These are phyloP conservation scores for Andrena dorsata DNA, from an alignment of 2,888 invertebrate genomes.

Conservation along the genomic window DNA sequence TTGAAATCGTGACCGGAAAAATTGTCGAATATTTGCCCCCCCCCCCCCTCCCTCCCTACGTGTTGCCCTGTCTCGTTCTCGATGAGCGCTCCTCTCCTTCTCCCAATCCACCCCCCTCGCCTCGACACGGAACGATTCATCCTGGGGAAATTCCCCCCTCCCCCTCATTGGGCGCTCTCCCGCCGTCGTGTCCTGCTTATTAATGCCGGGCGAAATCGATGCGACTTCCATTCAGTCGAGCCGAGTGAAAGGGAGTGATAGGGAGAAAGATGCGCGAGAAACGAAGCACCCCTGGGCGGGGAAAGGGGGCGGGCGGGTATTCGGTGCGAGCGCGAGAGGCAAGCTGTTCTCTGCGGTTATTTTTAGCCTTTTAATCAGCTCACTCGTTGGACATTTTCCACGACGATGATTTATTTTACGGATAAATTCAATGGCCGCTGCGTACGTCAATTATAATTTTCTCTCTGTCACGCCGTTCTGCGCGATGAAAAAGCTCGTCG, in stretches of 20 bases:
- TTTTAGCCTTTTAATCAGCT: slow-evolving; percentile 9
- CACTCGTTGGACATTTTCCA: slow-evolving; percentile 9
- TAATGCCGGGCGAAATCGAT: slow-evolving; percentile 38
- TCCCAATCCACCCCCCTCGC: neutral
- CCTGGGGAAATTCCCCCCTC: slow-evolving; percentile 9
- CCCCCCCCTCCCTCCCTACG: neutral
- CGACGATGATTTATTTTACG: slow-evolving; percentile 42
- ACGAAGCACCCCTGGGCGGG: too few relatives aligned
- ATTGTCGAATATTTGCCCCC: slow-evolving; percentile 28
- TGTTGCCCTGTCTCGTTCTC: slow-evolving; percentile 4
- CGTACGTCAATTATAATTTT: slow-evolving; percentile 64
- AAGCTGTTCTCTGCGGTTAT: slow-evolving; percentile 14
- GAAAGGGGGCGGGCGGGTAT: neutral
- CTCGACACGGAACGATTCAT: slow-evolving; percentile 34
- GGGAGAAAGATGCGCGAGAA: neutral
- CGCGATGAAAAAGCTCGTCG: slow-evolving; percentile 50
- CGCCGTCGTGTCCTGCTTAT: slow-evolving; percentile 21
- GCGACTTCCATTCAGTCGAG: slow-evolving; percentile 21
- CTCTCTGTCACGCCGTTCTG: neutral
- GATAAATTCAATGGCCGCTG: slow-evolving; percentile 32
- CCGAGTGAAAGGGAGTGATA: neutral
- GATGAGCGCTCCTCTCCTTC: neutral
- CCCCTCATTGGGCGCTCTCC: too few relatives aligned
- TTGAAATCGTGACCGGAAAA: slow-evolving; percentile 61
- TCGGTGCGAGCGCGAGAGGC: neutral